phyloP scores from a whole-genome alignment of 2,113 vertebrate genomes.

The Pedionomus torquatus region DNA sequence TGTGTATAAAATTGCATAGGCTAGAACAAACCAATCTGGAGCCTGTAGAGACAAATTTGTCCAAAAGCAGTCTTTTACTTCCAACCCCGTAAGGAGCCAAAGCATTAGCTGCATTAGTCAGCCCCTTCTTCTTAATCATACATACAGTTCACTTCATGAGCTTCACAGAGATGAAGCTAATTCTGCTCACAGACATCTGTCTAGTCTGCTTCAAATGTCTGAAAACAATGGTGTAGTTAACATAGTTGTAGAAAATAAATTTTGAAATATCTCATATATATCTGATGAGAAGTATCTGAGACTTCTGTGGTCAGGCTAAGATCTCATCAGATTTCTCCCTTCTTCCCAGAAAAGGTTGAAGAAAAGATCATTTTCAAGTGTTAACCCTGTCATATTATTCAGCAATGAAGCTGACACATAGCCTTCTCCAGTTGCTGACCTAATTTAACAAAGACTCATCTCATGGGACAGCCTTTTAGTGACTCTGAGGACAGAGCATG shows the following conservation, averaged over 20 bases:
- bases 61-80: background rate
- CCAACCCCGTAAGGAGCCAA: background rate
- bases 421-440: slow-evolving; percentile 31
- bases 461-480: slow-evolving; percentile 43
- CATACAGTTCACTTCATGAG: too few relatives aligned
- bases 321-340: background rate
- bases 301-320: background rate
- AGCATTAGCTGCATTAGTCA: background rate
- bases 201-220: background rate
- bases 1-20: background rate
- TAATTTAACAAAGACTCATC: slow-evolving; percentile 59
- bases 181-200: background rate
- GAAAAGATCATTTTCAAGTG: background rate
- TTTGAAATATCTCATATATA: background rate
- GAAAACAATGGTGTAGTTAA: background rate
- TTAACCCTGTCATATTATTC: background rate
- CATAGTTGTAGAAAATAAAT: background rate
- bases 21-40: background rate
- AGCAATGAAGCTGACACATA: background rate
- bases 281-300: background rate
- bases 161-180: background rate
- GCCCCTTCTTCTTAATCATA: background rate
- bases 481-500: slow-evolving; percentile 35
- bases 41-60: background rate
- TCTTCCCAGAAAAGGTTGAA: background rate